phyloP scores from a whole-genome alignment of 2,888 invertebrate species.

The Hymenopus coronatus region DNA sequence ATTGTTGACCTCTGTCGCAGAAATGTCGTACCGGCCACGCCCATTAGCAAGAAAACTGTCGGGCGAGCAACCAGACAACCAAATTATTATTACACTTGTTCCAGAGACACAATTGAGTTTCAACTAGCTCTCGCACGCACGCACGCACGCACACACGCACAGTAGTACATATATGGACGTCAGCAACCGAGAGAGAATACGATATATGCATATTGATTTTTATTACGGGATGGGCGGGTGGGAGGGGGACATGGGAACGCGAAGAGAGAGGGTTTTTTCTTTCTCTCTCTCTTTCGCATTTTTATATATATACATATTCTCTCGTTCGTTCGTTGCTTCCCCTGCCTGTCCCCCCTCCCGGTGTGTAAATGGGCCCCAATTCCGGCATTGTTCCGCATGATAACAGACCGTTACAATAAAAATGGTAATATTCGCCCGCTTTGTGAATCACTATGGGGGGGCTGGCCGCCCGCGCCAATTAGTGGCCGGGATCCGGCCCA shows the following conservation, averaged over 20 bases:
- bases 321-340: background rate
- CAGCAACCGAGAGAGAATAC: conserved; percentile 8
- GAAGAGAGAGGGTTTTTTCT: conserved; percentile 16
- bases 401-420: conserved; percentile 31
- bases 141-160: background rate
- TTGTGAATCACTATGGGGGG: conserved; percentile 16
- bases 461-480: conserved; percentile 10
- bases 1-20: conserved; percentile 18
- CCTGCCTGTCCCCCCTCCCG: background rate
- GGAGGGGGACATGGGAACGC: conserved; percentile 6
- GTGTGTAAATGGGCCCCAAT: conserved; percentile 29
- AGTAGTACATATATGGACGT: conserved; percentile 21
- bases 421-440: conserved; percentile 30
- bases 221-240: conserved; percentile 13
- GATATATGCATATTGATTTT: conserved; percentile 28
- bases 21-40: conserved; percentile 2
- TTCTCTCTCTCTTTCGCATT: conserved; percentile 2
- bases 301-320: background rate
- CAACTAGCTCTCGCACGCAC: background rate
- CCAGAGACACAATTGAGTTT: conserved; percentile 25
- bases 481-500: conserved; percentile 7
- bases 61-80: conserved; percentile 13
- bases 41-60: conserved; percentile 16
- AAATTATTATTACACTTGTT: conserved; percentile 26
- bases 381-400: conserved; percentile 31